These are phyloP conservation scores for Gymnobelideus leadbeateri DNA, from an alignment of 2,113 vertebrate species.

Conservation along the genomic window DNA sequence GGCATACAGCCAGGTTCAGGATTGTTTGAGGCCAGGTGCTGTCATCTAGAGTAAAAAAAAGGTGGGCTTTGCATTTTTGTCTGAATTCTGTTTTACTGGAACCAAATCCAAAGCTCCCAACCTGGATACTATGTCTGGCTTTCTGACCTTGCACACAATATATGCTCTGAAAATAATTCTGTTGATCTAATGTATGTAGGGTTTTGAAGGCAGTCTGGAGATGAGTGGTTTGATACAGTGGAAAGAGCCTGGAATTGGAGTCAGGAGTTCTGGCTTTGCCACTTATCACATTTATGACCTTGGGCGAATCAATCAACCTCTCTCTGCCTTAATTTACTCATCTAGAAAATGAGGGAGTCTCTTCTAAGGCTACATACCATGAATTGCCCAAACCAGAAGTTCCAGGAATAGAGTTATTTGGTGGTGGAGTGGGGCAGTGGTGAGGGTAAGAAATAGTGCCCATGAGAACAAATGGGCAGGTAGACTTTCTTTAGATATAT, in stretches of 20 bases:
- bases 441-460: neutral
- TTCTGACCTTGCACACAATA: neutral
- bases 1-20: neutral
- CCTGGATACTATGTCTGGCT: neutral
- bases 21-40: conserved; percentile 20
- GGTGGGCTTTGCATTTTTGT: conserved; percentile 19
- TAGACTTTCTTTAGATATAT: neutral
- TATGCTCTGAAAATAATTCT: neutral
- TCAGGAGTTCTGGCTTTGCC: neutral
- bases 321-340: neutral
- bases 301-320: neutral
- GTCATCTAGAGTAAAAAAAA: neutral
- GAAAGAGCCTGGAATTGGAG: neutral
- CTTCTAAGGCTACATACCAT: neutral
- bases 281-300: neutral
- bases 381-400: neutral
- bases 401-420: neutral
- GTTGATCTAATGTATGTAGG: neutral
- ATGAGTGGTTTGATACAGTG: neutral
- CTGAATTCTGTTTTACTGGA: neutral
- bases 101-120: neutral
- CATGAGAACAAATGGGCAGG: neutral
- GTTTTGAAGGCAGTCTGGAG: neutral
- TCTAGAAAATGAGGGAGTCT: neutral
- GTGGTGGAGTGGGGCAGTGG: neutral